Evolutionary conservation across 2,888 invertebrate genomes (phyloP), one percentile per base, ranked within the genome.

Genomic region (Merodon equestris): DNA sequence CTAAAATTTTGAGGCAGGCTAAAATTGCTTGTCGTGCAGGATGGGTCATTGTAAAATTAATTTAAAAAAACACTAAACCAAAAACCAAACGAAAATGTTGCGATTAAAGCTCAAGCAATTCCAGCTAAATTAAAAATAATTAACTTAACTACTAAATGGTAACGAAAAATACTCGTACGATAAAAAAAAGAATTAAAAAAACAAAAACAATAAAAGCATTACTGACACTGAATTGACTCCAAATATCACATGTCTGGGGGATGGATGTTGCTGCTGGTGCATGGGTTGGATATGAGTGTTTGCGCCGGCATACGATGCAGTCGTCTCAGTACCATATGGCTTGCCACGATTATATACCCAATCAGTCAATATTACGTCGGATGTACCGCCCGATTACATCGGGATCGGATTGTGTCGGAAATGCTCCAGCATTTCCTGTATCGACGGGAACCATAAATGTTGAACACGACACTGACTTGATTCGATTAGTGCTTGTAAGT

Each of bases 381-480:
- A 96, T 5, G 96, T 95, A 38, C 97, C 97, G 27, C 98, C 98
- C 9, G 97, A 97, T 90, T 99, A 98, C 48, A 98, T 91, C 9
- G 98, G 98, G 87, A 99, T 98, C 44, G 98, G 96, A 90, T 97
- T 94, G 71, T 95, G 93, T 12, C 97, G 93, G 90, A 98, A 99
- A 89, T 98, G 97, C 86, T 98, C 98, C 83, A 99, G 91, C 97
- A 98, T 97, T 89, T 98, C 98, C 88, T 97, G 96, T 84, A 99
- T 97, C 76, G 96, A 94, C 75, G 96, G 96, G 89, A 99, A 99
- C 89, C 89, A 89, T 19, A 89, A 82, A 81, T 89, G 89, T 82
- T 89, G 89, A 27, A 89, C 89, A 19, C 97, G 92, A 88, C 98
- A 98, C 86, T 97, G 97, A 3, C 97, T 97, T 83, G 95, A 94